Evolutionary conservation across 2,888 invertebrate genomes (phyloP).

Genomic region (Lamproptera curius): DNA sequence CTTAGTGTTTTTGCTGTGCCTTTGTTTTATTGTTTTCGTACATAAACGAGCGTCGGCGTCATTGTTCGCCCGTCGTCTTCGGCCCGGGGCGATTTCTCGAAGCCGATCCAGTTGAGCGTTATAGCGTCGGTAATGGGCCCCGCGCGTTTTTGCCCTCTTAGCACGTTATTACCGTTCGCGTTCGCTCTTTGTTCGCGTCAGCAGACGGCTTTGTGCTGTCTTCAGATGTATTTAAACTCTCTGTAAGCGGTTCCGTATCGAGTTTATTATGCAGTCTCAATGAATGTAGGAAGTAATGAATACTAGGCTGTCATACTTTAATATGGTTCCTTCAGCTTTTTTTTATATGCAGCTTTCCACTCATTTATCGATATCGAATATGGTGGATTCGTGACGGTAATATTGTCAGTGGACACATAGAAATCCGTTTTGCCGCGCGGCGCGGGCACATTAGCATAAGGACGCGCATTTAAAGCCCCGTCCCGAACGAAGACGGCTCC

Average conservation of each 20-base stretch:
- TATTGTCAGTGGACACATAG: too few relatives aligned
- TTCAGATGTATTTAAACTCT: too few relatives aligned
- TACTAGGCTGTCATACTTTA: too few relatives aligned
- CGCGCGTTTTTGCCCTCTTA: slow-evolving; percentile 54
- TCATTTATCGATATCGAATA: too few relatives aligned
- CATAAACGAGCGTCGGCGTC: slow-evolving; percentile 62
- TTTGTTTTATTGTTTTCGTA: slow-evolving; percentile 68
- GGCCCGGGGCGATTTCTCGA: slow-evolving; percentile 41
- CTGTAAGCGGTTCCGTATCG: too few relatives aligned
- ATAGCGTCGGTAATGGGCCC: slow-evolving; percentile 44
- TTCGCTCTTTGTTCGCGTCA: slow-evolving; percentile 39
- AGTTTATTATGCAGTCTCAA: too few relatives aligned
- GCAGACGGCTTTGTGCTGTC: slow-evolving; percentile 37
- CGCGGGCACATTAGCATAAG: slow-evolving; percentile 57
- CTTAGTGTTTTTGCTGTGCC: slow-evolving; percentile 59
- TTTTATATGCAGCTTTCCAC: too few relatives aligned
- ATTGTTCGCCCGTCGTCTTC: slow-evolving; percentile 53
- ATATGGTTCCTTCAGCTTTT: too few relatives aligned
- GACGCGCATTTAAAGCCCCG: slow-evolving; percentile 59
- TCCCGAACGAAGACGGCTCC: slow-evolving; percentile 70
- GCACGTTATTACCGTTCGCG: slow-evolving; percentile 48
- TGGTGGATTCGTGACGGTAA: too few relatives aligned
- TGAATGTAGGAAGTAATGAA: too few relatives aligned
- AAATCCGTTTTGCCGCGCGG: too few relatives aligned
- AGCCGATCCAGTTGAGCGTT: slow-evolving; percentile 43